A percentile compares a stretch with the other conserved stretches of the same genome.
phyloP scores from a whole-genome alignment of 1,140 invertebrate genomes.

The Maconellicoccus hirsutus region DNA sequence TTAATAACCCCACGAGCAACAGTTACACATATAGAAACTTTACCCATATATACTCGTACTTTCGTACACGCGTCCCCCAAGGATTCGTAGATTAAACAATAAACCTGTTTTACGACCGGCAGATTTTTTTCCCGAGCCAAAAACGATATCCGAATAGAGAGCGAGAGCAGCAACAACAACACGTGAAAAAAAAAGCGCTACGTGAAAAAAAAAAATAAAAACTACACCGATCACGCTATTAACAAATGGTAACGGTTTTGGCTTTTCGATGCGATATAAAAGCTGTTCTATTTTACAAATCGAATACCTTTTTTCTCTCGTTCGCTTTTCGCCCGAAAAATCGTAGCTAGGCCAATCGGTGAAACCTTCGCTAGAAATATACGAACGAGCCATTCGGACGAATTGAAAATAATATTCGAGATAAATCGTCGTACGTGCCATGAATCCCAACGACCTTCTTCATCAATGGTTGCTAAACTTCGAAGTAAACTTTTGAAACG shows the following conservation, averaged over 20 bases:
- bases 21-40: not conserved
- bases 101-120: not conserved
- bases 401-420: conserved; percentile 9
- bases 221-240: not conserved
- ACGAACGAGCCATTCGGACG: conserved; percentile 1
- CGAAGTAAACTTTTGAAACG: too few species aligned
- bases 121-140: too few species aligned
- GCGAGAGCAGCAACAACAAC: too few species aligned
- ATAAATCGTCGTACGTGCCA: not conserved
- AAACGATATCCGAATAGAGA: too few species aligned
- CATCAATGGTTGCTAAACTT: too few species aligned
- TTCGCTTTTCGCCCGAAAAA: not conserved
- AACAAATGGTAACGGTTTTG: not conserved
- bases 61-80: too few species aligned
- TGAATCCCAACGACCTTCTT: not conserved
- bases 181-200: not conserved
- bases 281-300: not conserved
- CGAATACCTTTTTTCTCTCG: not conserved
- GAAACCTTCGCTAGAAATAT: not conserved
- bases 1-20: not conserved
- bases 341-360: not conserved
- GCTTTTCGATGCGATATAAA: not conserved
- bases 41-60: too few species aligned
- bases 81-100: not conserved
- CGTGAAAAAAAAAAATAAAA: not conserved